Base-by-base conservation (phyloP, 2,888 invertebrate genomes). In the Drosophila melanosoma region DNA sequence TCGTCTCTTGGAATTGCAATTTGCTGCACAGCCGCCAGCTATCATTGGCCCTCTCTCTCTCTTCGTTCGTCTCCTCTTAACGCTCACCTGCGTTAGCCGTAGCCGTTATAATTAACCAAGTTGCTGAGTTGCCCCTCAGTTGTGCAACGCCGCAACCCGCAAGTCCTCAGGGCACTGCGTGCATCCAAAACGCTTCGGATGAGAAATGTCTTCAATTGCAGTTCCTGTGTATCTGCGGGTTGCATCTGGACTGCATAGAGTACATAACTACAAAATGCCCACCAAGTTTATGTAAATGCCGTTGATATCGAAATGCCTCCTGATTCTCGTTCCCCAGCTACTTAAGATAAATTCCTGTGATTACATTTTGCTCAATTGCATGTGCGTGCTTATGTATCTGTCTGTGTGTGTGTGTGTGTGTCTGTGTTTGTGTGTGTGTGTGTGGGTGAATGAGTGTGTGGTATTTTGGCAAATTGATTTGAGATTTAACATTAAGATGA, bases 121-220 rank as follows among this genome's bases (percentile, higher is more conserved):
- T 82, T 85, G 83, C 83, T 60, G 51, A 61, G 64, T 52, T 54
- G 36, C 38, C n/a, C 79, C 60, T 52, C 60, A 60, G 66, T 51
- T 57, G 52, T 36, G 20, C 42, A 54, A 66, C 56, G 29, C 17
- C 65, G 45, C 62, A 59, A 36, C 66, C 57, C 61, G 48, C 35
- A 33, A 10, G 12, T 53, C 26, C 53, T 11, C 8, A 17, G 8
- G 48, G 36, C 35, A 48, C 45, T 20, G 54, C 33, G 32, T 45
- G 48, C 52, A 36, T 40, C 57, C 68, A 64, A 59, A 57, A 69
- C 57, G 64, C 60, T 23, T 61, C 70, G 77, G 84, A 87, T 87
- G 89, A 87, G 85, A 89, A 87, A 87, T 87, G 87, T 87, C 82
- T 76, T 80, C 87, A 87, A 89, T 87, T 87, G 89, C 78, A 87